Evolutionary conservation across 2,888 invertebrate species (phyloP).

Genomic region (Pterostichus niger): DNA sequence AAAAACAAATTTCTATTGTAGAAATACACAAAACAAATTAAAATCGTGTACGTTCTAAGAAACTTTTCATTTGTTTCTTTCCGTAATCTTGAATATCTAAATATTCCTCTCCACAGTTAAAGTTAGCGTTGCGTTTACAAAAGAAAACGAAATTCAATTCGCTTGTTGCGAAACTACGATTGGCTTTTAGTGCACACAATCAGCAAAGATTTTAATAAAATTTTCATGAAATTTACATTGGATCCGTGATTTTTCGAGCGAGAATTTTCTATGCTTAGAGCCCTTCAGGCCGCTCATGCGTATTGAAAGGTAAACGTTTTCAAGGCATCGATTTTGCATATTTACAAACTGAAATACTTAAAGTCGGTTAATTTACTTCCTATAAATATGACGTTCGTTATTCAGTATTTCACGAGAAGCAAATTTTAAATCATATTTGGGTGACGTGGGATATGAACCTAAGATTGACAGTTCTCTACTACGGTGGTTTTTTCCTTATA

Average conservation of each 20-base stretch:
- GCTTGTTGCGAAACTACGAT: conserved; percentile 29
- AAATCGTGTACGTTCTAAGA: conserved; percentile 10
- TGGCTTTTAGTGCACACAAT: conserved; percentile 47
- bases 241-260: conserved; percentile 30
- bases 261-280: conserved; percentile 31
- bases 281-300: neutral
- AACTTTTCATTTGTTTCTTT: conserved; percentile 31
- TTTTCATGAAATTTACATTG: conserved; percentile 46
- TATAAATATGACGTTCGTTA: too few relatives aligned
- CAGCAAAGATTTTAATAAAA: conserved; percentile 38
- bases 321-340: conserved; percentile 32
- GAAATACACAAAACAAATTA: conserved; percentile 26
- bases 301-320: conserved; percentile 14
- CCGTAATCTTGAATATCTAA: conserved; percentile 33
- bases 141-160: conserved; percentile 29
- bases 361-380: neutral
- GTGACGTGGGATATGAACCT: too few relatives aligned
- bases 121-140: neutral
- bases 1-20: conserved; percentile 41
- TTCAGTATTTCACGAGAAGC: too few relatives aligned
- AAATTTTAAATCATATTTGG: too few relatives aligned
- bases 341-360: conserved; percentile 14
- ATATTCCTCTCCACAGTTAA: neutral
- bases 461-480: too few relatives aligned
- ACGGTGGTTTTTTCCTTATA: too few relatives aligned